Conservation (phyloP, 2,113 vertebrate genomes). For the Oryzias melastigma region DNA sequence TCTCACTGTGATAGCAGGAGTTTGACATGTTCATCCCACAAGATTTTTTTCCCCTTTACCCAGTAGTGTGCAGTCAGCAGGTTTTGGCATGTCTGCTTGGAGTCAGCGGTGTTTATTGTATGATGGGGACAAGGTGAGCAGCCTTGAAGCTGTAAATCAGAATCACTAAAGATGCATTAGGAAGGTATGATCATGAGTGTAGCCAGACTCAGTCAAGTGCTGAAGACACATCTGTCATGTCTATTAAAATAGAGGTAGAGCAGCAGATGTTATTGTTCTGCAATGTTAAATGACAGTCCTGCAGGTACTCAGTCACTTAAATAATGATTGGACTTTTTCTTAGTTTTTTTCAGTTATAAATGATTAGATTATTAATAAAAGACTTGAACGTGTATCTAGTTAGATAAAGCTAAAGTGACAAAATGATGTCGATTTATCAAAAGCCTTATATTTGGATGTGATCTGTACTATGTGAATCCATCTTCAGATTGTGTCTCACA, state of each 20-base stretch:
- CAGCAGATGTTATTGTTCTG: background rate
- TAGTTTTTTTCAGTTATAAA: too few species aligned
- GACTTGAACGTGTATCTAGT: background rate
- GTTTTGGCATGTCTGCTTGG: constrained; percentile 25
- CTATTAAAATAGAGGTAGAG: constrained; percentile 12
- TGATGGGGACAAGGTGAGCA: constrained; percentile 15
- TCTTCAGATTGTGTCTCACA: constrained; percentile 25
- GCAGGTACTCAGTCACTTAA: too few species aligned
- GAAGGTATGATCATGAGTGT: constrained; percentile 39
- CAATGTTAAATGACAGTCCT: too few species aligned
- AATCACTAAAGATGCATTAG: constrained; percentile 13
- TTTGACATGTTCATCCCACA: constrained; percentile 46
- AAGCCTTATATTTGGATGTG: constrained; percentile 39
- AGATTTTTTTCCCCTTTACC: constrained; percentile 32
- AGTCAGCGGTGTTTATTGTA: constrained; percentile 42
- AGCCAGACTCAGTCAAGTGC: background rate
- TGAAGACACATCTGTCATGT: constrained; percentile 20
- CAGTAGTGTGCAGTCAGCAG: constrained; percentile 28
- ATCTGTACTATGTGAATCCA: constrained; percentile 34
- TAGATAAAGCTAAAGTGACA: constrained; percentile 13
- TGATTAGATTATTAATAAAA: too few species aligned
- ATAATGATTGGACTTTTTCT: too few species aligned
- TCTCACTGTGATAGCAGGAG: constrained; percentile 7
- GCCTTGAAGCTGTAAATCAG: constrained; percentile 47
- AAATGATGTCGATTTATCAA: constrained; percentile 12